A percentile compares a stretch with the other conserved stretches of the same genome.
phyloP scores from a whole-genome alignment of 2,888 invertebrate genomes.

The Archips crataeganus region DNA sequence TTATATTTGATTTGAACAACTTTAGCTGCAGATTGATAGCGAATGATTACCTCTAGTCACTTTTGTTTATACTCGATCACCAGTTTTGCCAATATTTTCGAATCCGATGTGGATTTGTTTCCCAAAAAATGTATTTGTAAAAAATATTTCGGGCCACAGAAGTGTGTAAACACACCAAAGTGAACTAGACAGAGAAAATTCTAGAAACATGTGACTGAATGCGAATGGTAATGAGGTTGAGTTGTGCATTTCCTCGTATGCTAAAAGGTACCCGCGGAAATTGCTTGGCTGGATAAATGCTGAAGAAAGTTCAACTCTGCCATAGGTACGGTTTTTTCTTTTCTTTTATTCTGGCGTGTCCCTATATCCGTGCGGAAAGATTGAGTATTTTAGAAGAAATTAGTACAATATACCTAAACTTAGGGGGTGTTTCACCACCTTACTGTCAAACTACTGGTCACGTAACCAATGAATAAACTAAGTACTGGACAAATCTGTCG shows the following conservation, averaged over 20 bases:
- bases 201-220: background rate
- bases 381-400: too few species aligned
- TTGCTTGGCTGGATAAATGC: background rate
- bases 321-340: background rate
- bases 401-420: too few species aligned
- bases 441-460: too few species aligned
- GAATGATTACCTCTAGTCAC: slow-evolving; percentile 48
- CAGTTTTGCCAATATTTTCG: slow-evolving; percentile 59
- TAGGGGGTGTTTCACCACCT: too few species aligned
- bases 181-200: background rate
- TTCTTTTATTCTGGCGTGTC: background rate
- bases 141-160: background rate
- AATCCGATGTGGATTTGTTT: slow-evolving; percentile 47
- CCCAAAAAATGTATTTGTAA: background rate
- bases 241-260: slow-evolving; percentile 15
- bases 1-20: slow-evolving; percentile 64
- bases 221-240: slow-evolving; percentile 17
- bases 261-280: background rate
- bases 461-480: too few species aligned
- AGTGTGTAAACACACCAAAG: background rate
- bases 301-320: slow-evolving; percentile 2
- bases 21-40: slow-evolving; percentile 57
- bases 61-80: slow-evolving; percentile 54
- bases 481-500: too few species aligned
- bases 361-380: background rate